phyloP scores from a whole-genome alignment of 2,797 vertebrate genomes.

The Ptychadena robeensis region DNA sequence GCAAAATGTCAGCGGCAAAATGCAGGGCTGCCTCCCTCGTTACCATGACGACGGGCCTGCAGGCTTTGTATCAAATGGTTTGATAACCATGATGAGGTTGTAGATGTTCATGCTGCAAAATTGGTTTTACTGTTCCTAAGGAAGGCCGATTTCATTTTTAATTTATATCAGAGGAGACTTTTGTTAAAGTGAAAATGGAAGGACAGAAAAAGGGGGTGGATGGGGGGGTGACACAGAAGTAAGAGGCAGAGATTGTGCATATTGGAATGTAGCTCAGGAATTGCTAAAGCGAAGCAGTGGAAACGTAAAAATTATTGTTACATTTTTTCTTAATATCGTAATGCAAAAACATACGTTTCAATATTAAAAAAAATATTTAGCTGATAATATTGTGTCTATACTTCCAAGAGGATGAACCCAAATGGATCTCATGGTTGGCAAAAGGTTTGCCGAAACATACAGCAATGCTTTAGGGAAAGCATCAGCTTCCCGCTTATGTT shows the following conservation, averaged over 20 bases:
- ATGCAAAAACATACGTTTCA: too few species aligned
- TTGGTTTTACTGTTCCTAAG: constrained; percentile 63
- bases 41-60: constrained; percentile 59
- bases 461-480: too few species aligned
- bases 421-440: too few species aligned
- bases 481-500: too few species aligned
- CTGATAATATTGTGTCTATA: too few species aligned
- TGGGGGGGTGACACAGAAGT: neutral
- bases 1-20: constrained; percentile 61
- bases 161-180: constrained; percentile 62
- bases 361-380: too few species aligned
- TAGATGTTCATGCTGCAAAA: constrained; percentile 62
- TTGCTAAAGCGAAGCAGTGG: neutral
- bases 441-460: too few species aligned
- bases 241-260: neutral
- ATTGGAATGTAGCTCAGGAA: neutral
- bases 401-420: too few species aligned
- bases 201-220: constrained; percentile 14
- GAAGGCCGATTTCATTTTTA: constrained; percentile 62
- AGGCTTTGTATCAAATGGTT: constrained; percentile 63
- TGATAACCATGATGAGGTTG: constrained; percentile 62
- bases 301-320: too few species aligned
- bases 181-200: constrained; percentile 54
- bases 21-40: constrained; percentile 55
- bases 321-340: too few species aligned